These are phyloP conservation scores for Sinocyclocheilus rhinocerous DNA, from an alignment of 2,113 vertebrate genomes.

Conservation along the genomic window DNA sequence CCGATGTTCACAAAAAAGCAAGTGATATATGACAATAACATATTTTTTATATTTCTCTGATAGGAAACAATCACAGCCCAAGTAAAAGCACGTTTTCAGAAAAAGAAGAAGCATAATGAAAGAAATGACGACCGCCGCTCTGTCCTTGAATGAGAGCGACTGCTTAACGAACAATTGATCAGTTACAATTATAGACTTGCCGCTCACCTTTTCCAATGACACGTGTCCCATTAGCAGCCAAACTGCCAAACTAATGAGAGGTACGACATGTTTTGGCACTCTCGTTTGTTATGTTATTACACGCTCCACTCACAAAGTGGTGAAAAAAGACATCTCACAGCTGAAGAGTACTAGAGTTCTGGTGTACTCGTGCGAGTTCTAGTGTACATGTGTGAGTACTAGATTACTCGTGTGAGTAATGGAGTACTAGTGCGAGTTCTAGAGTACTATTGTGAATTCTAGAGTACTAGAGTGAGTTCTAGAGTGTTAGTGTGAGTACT, in stretches of 20 bases:
- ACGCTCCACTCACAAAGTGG: background rate
- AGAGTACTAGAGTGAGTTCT: too few relatives aligned
- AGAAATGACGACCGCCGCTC: background rate
- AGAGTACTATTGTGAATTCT: too few relatives aligned
- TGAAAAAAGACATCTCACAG: background rate
- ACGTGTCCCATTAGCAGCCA: background rate
- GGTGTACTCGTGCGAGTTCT: background rate
- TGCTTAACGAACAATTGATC: background rate
- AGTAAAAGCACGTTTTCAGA: too few relatives aligned
- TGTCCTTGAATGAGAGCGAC: background rate
- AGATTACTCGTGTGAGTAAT: background rate
- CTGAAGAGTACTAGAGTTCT: background rate
- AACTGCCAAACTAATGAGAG: constrained; percentile 5
- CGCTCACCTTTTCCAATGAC: constrained; percentile 7
- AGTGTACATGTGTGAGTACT: too few relatives aligned
- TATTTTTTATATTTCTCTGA: background rate
- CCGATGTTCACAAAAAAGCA: background rate
- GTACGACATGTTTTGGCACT: background rate
- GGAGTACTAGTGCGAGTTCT: too few relatives aligned
- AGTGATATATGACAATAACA: background rate
- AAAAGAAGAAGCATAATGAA: background rate
- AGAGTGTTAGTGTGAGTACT: too few relatives aligned
- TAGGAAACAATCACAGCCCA: background rate
- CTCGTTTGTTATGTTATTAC: background rate
- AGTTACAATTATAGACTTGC: background rate